phyloP scores from a whole-genome alignment of 2,888 invertebrate species.

The Malthinus flaveolus region DNA sequence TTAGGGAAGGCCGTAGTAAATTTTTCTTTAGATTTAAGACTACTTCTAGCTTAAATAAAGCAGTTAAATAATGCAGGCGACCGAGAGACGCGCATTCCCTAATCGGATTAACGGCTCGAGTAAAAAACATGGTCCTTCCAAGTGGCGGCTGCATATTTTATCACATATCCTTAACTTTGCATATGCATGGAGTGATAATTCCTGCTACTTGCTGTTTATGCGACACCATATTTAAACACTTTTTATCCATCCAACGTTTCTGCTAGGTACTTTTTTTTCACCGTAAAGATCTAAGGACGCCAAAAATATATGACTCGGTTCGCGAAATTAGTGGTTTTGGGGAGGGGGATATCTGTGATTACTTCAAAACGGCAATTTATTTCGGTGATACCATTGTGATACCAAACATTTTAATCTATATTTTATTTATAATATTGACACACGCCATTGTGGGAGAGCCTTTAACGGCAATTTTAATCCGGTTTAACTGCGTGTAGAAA shows the following conservation, averaged over 20 bases:
- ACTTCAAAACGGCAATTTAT: too few relatives aligned
- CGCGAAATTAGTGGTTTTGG: too few relatives aligned
- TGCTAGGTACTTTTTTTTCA: too few relatives aligned
- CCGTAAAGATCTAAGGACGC: too few relatives aligned
- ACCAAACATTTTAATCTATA: too few relatives aligned
- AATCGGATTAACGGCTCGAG: slow-evolving; percentile 28
- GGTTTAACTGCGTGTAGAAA: too few relatives aligned
- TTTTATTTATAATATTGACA: too few relatives aligned
- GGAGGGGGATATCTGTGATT: too few relatives aligned
- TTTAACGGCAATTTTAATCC: too few relatives aligned
- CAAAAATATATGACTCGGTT: too few relatives aligned
- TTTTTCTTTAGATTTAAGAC: slow-evolving; percentile 14
- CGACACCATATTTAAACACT: slow-evolving; percentile 11
- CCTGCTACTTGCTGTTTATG: slow-evolving; percentile 13
- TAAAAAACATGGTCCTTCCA: slow-evolving; percentile 26
- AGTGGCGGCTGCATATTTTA: slow-evolving; percentile 29
- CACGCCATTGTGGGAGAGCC: too few relatives aligned
- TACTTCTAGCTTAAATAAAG: slow-evolving; percentile 20
- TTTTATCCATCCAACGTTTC: slow-evolving; percentile 6
- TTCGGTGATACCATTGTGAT: too few relatives aligned
- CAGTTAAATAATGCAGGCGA: slow-evolving; percentile 27
- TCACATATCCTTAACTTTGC: slow-evolving; percentile 26
- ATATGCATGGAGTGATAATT: slow-evolving; percentile 24
- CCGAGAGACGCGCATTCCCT: slow-evolving; percentile 24
- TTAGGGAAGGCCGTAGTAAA: slow-evolving; percentile 6